A percentile compares a stretch with the other conserved stretches of the same genome.
phyloP scores from a whole-genome alignment of 2,888 invertebrate genomes.

The Orthonevra nobilis region DNA sequence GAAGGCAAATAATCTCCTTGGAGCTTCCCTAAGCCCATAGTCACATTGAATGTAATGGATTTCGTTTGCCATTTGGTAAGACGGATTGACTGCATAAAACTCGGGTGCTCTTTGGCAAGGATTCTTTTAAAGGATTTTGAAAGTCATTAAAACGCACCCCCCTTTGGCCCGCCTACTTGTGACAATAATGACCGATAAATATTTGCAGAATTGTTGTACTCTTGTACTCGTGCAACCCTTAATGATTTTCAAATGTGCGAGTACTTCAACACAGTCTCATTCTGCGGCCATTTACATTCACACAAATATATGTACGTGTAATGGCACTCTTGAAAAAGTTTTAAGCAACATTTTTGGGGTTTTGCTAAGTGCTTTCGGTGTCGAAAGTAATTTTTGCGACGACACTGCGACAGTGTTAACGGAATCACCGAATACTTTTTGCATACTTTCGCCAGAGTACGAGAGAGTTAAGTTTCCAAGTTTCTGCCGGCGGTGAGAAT shows the following conservation, averaged over 20 bases:
- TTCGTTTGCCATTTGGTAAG: conserved; percentile 16
- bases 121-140: neutral
- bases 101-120: neutral
- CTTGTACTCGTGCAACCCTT: conserved; percentile 5
- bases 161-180: neutral
- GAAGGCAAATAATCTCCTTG: conserved; percentile 23
- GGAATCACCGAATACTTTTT: conserved; percentile 61
- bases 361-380: conserved; percentile 52
- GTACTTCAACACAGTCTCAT: conserved; percentile 12
- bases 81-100: conserved; percentile 14
- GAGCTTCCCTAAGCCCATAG: neutral
- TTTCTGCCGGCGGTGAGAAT: neutral
- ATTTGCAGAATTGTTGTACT: conserved; percentile 4
- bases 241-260: conserved; percentile 27
- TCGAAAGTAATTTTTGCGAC: conserved; percentile 44
- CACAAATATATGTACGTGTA: conserved; percentile 13
- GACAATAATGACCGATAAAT: conserved; percentile 39
- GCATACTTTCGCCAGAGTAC: conserved; percentile 50
- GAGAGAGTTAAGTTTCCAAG: conserved; percentile 28
- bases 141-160: conserved; percentile 31
- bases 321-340: conserved; percentile 37
- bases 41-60: conserved; percentile 24
- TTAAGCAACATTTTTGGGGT: conserved; percentile 37
- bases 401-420: conserved; percentile 43
- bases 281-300: conserved; percentile 1